Conservation (phyloP, 30 jellyfish, hydroid and myxozoan species). For the Sanderia malayensis region DNA sequence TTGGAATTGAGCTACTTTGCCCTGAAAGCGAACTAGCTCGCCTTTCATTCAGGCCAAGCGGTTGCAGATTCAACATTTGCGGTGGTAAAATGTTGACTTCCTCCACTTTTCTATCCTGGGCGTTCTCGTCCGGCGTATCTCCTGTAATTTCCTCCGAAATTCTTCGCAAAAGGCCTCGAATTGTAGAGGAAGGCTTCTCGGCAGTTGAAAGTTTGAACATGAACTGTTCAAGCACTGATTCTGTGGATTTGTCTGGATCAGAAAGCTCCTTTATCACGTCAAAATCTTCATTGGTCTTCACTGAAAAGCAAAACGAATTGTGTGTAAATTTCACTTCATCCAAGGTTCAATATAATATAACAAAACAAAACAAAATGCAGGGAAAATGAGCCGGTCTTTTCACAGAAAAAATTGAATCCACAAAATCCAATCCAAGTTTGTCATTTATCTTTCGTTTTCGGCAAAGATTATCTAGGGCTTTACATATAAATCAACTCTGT, state of each 20-base stretch:
- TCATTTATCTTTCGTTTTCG: no score
- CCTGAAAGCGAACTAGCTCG: slow-evolving; percentile 39
- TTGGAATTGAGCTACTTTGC: slow-evolving; percentile 46
- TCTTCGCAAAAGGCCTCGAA: slow-evolving; percentile 51
- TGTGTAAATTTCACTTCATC: no score
- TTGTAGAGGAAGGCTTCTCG: slow-evolving; percentile 48
- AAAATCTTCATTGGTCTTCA: slow-evolving; percentile 34
- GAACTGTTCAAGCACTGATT: slow-evolving; percentile 38
- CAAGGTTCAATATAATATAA: no score
- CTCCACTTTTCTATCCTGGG: no score
- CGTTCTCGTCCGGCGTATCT: background rate
- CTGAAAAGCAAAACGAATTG: no score
- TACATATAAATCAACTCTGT: no score
- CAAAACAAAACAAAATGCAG: no score
- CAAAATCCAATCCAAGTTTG: no score
- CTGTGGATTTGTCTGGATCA: slow-evolving; percentile 51
- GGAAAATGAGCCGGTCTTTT: no score
- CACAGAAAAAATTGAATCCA: no score
- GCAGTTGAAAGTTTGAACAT: slow-evolving; percentile 39
- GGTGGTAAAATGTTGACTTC: background rate
- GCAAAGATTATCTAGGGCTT: no score
- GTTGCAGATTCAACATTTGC: no score
- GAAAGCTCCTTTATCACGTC: slow-evolving; percentile 47
- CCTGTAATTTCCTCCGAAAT: slow-evolving; percentile 50
- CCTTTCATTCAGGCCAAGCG: background rate